phyloP scores from a whole-genome alignment of 1,140 invertebrate species.

The Teleogryllus occipitalis region DNA sequence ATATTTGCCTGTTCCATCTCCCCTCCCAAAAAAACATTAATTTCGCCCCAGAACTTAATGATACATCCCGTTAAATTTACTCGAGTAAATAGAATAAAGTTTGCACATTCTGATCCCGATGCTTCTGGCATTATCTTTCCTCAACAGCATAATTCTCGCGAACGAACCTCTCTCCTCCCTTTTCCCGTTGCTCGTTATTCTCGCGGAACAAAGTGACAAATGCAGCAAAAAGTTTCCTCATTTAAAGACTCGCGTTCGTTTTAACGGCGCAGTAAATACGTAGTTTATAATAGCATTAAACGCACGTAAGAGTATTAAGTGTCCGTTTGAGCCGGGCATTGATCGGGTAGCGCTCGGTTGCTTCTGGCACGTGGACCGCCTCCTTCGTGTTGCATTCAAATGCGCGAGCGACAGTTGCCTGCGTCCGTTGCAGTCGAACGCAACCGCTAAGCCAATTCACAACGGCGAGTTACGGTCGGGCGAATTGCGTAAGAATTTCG shows the following conservation, averaged over 20 bases:
- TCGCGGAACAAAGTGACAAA: not conserved
- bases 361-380: too few species aligned
- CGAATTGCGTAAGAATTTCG: too few species aligned
- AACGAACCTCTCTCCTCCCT: not conserved
- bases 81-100: not conserved
- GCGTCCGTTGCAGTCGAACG: too few species aligned
- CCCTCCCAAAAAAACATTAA: not conserved
- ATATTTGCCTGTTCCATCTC: not conserved
- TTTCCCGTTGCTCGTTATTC: not conserved
- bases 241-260: not conserved
- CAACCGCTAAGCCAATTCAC: too few species aligned
- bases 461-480: too few species aligned
- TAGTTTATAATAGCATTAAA: conserved; percentile 2
- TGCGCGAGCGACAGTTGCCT: not conserved
- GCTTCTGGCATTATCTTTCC: not conserved
- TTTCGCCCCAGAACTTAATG: not conserved
- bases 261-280: not conserved
- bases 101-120: not conserved
- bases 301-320: not conserved
- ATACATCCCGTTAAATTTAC: not conserved
- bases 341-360: not conserved
- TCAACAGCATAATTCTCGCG: not conserved
- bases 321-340: not conserved
- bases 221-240: not conserved
- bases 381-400: not conserved